These are phyloP conservation scores for Synaphobranchus kaupii DNA, from an alignment of 2,797 vertebrate species.

Conservation along the genomic window DNA sequence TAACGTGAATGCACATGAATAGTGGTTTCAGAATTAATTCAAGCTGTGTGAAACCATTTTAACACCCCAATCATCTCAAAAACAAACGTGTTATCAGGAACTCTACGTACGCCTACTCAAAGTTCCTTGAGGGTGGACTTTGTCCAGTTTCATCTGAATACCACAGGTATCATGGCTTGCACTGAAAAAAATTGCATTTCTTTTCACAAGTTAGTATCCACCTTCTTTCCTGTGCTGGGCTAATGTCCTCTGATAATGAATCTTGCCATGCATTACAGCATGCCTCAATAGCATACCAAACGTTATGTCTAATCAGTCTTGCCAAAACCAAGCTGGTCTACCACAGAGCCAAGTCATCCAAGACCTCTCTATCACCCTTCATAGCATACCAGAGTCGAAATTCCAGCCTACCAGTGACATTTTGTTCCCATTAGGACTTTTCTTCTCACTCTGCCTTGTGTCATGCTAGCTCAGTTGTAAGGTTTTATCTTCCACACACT, in stretches of 20 bases:
- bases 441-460: not conserved
- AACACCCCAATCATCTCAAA: too few species aligned
- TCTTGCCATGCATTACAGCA: not conserved
- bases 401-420: not conserved
- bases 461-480: not conserved
- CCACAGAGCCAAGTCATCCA: not conserved
- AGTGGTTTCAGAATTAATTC: not conserved
- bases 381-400: not conserved
- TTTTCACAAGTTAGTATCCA: not conserved
- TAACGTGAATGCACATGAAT: not conserved
- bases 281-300: not conserved
- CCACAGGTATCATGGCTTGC: not conserved
- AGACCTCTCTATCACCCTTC: not conserved
- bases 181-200: not conserved
- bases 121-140: not conserved
- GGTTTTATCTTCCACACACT: not conserved
- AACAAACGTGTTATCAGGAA: too few species aligned
- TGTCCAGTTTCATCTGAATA: not conserved
- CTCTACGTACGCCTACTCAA: too few species aligned
- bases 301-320: not conserved
- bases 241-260: not conserved
- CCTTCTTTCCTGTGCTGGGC: not conserved
- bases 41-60: too few species aligned
- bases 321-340: not conserved
- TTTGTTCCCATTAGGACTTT: not conserved